Conservation (phyloP, 2,888 invertebrate species). For the Erannis defoliaria region DNA sequence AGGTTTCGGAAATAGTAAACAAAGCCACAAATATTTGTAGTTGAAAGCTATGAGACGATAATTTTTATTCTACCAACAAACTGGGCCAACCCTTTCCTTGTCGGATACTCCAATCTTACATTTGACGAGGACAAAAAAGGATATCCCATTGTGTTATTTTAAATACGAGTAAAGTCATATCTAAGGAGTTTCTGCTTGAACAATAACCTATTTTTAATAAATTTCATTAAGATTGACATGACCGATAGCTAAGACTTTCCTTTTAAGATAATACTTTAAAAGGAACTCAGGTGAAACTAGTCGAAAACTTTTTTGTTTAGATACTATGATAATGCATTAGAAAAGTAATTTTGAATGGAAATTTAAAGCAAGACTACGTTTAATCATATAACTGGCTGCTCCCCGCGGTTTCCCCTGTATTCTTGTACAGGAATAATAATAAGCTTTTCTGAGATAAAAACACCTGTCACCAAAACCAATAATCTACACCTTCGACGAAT, state of each 20-base stretch:
- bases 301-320: neutral
- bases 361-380: too few species aligned
- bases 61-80: constrained; percentile 65
- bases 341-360: neutral
- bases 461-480: too few species aligned
- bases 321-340: neutral
- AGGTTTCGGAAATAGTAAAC: constrained; percentile 57
- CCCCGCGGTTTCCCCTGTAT: too few species aligned
- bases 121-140: constrained; percentile 74
- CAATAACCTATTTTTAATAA: constrained; percentile 82
- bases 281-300: constrained; percentile 17
- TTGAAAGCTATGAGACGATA: constrained; percentile 74
- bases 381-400: too few species aligned
- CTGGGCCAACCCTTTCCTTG: constrained; percentile 78
- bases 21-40: constrained; percentile 61
- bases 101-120: constrained; percentile 73
- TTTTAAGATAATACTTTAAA: constrained; percentile 48
- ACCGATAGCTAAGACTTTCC: constrained; percentile 69
- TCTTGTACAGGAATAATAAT: too few species aligned
- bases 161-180: constrained; percentile 66
- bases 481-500: too few species aligned
- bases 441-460: too few species aligned
- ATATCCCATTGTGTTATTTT: constrained; percentile 77
- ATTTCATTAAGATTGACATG: constrained; percentile 84
- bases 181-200: constrained; percentile 79